These are phyloP conservation scores for Pardosa pseudoannulata DNA, from an alignment of 2,888 invertebrate genomes.

Conservation along the genomic window DNA sequence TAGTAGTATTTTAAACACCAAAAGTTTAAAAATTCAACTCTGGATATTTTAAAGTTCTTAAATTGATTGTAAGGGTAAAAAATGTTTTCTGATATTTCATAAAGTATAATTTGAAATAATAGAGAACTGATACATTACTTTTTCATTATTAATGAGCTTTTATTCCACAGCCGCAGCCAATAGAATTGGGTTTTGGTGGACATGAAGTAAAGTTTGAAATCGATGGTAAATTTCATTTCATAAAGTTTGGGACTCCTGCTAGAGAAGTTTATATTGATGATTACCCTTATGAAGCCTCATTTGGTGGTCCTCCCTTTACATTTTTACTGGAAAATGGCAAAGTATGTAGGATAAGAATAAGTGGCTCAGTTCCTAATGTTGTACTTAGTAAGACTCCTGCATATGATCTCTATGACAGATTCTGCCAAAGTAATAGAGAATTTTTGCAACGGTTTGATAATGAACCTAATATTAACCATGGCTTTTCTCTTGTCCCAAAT, in stretches of 20 bases:
- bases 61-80: too few relatives aligned
- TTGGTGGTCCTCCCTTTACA: constrained; percentile 90
- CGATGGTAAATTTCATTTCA: constrained; percentile 52
- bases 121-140: neutral
- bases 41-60: too few relatives aligned
- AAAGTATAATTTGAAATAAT: too few relatives aligned
- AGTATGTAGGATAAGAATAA: constrained; percentile 84
- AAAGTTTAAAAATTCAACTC: too few relatives aligned
- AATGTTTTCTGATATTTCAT: too few relatives aligned
- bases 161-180: constrained; percentile 41
- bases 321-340: constrained; percentile 78
- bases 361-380: constrained; percentile 95
- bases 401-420: constrained; percentile 82
- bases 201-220: constrained; percentile 47
- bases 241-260: constrained; percentile 74
- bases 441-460: neutral
- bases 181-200: constrained; percentile 48
- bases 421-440: neutral
- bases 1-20: too few relatives aligned
- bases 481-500: neutral
- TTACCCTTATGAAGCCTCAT: constrained; percentile 92
- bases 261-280: constrained; percentile 80
- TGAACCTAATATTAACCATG: neutral
- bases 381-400: constrained; percentile 88
- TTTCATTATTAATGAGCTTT: too few relatives aligned